Percentiles rank a stretch among this genome's conserved stretches.
Evolutionary conservation across 2,113 vertebrate genomes (phyloP).

Genomic region (Heterocephalus glaber): DNA sequence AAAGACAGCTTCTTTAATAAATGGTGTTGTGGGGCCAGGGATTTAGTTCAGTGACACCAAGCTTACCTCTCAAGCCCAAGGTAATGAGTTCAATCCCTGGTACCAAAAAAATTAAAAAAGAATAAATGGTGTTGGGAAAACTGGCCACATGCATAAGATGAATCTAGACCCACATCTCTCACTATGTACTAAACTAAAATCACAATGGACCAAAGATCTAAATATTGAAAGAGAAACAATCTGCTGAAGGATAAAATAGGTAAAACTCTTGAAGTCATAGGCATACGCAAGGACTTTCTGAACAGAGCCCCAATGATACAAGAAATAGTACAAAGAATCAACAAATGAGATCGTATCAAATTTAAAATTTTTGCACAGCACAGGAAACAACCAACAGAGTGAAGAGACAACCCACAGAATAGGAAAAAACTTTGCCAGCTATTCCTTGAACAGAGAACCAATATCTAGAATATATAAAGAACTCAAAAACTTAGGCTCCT

Average conservation of each 20-base stretch:
- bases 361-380: background rate
- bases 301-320: background rate
- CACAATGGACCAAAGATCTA: background rate
- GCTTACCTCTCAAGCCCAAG: no score
- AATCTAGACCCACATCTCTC: background rate
- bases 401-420: background rate
- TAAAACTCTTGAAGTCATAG: background rate
- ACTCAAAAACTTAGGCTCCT: background rate
- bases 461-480: background rate
- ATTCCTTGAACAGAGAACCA: background rate
- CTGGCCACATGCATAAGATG: background rate
- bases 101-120: no score
- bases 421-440: background rate
- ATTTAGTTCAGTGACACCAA: no score
- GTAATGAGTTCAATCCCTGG: no score
- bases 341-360: background rate
- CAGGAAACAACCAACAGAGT: background rate
- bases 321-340: background rate
- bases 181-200: background rate
- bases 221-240: background rate
- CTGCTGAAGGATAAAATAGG: background rate
- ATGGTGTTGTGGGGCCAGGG: no score
- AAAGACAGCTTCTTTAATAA: background rate
- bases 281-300: background rate
- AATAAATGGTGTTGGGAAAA: background rate